Percentiles rank a stretch among this genome's conserved stretches.
phyloP scores from a whole-genome alignment of 2,888 invertebrate species.

The Euphydryas editha region DNA sequence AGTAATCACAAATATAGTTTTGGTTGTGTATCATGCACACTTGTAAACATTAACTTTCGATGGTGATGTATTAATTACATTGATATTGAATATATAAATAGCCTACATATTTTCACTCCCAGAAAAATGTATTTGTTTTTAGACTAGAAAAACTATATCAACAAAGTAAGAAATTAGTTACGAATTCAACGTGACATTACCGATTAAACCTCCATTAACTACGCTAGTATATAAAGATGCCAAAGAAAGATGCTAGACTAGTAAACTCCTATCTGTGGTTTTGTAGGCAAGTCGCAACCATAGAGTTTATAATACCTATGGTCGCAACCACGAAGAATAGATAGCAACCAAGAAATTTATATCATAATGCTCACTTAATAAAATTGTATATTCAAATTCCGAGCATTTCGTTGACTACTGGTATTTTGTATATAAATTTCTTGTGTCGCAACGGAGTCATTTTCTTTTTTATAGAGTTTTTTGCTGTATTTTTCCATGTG shows the following conservation, averaged over 20 bases:
- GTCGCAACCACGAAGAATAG: too few species aligned
- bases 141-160: neutral
- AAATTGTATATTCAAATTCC: too few species aligned
- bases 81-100: neutral
- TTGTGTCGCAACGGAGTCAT: neutral
- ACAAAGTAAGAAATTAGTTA: slow-evolving; percentile 21
- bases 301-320: too few species aligned
- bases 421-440: too few species aligned
- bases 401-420: too few species aligned
- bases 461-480: neutral
- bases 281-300: neutral
- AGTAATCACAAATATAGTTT: neutral
- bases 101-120: neutral
- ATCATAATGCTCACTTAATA: too few species aligned
- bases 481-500: neutral
- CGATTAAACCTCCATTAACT: slow-evolving; percentile 33
- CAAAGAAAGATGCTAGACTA: too few species aligned
- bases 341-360: too few species aligned
- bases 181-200: slow-evolving; percentile 41
- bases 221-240: too few species aligned
- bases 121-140: neutral
- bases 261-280: too few species aligned
- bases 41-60: slow-evolving; percentile 5
- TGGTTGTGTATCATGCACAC: slow-evolving; percentile 11
- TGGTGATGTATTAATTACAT: neutral